Evolutionary conservation across 2,888 invertebrate species (phyloP).

Genomic region (Apodemia hepburni): DNA sequence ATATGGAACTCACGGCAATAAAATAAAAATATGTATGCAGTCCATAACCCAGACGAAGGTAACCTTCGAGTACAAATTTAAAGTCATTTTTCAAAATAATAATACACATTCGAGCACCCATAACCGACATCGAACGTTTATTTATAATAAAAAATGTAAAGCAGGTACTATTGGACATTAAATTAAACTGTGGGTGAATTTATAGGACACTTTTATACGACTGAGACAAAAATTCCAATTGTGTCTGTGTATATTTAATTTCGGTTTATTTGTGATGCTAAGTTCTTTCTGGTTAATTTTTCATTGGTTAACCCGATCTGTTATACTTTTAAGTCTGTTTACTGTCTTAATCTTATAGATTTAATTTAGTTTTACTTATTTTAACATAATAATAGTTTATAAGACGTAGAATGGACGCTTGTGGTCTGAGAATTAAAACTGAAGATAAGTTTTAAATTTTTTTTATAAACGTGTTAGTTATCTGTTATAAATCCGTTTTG

Average conservation of each 20-base stretch:
- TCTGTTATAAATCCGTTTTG: background rate
- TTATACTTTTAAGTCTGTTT: conserved; percentile 44
- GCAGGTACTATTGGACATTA: conserved; percentile 79
- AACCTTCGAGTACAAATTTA: conserved; percentile 59
- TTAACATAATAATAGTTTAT: background rate
- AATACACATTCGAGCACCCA: conserved; percentile 67
- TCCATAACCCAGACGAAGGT: conserved; percentile 32
- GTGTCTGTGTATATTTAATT: conserved; percentile 79
- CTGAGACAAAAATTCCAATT: conserved; percentile 80
- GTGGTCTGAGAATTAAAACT: too few relatives aligned
- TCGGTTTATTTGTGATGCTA: conserved; percentile 77
- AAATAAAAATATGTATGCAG: conserved; percentile 11
- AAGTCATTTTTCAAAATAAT: conserved; percentile 76
- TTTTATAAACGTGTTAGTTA: background rate
- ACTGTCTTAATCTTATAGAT: background rate
- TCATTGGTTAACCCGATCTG: conserved; percentile 73
- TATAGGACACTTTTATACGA: conserved; percentile 79
- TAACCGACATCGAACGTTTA: conserved; percentile 71
- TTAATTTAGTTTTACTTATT: background rate
- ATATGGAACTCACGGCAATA: conserved; percentile 6
- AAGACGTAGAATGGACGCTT: too few relatives aligned
- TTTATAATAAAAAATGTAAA: conserved; percentile 70
- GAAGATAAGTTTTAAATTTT: background rate
- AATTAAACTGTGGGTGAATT: conserved; percentile 79
- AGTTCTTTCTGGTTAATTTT: conserved; percentile 68